phyloP scores from a whole-genome alignment of 2,797 vertebrate genomes.

The Anguilla anguilla region DNA sequence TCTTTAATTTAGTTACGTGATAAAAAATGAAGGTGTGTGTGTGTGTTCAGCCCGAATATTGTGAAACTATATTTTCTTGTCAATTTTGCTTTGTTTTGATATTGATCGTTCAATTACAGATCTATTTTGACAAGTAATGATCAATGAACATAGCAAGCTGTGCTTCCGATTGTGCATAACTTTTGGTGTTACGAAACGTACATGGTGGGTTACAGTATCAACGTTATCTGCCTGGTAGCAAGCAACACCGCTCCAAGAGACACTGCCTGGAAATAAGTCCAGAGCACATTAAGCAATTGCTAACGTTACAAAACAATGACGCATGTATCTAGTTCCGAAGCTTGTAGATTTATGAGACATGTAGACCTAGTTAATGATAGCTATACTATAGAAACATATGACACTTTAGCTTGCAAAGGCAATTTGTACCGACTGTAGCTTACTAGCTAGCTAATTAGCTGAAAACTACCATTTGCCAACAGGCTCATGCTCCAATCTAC shows the following conservation, averaged over 20 bases:
- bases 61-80: not conserved
- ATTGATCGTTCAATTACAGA: not conserved
- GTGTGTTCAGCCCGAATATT: not conserved
- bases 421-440: not conserved
- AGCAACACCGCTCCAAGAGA: not conserved
- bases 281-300: not conserved
- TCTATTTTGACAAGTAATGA: not conserved
- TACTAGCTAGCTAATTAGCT: not conserved
- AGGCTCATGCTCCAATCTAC: not conserved
- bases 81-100: not conserved
- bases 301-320: conserved; percentile 4
- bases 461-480: not conserved
- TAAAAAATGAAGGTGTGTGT: not conserved
- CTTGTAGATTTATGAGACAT: not conserved
- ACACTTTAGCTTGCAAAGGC: not conserved
- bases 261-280: not conserved
- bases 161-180: not conserved
- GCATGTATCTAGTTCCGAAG: not conserved
- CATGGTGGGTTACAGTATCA: not conserved
- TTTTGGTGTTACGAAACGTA: not conserved
- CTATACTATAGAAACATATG: not conserved
- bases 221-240: not conserved
- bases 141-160: not conserved
- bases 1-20: not conserved
- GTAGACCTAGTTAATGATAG: not conserved